Conservation (phyloP, 2,888 invertebrate genomes). For the Dastarcus helophoroides region DNA sequence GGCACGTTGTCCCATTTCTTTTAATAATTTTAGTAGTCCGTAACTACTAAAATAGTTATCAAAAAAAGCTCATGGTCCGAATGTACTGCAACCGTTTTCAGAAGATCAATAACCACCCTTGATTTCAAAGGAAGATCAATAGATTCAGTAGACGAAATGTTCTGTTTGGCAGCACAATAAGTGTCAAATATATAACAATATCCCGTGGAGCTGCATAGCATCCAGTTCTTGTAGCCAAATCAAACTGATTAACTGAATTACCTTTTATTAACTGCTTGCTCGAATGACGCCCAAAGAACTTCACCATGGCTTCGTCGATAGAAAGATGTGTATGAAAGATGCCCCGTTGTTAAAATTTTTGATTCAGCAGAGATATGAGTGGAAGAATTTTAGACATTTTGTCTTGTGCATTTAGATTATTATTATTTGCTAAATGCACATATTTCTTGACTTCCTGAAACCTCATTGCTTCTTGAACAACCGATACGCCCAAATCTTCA, state of each 20-base stretch:
- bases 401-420: constrained; percentile 14
- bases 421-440: constrained; percentile 4
- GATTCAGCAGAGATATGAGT: constrained; percentile 12
- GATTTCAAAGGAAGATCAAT: background rate
- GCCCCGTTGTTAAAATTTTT: constrained; percentile 16
- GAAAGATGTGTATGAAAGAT: constrained; percentile 17
- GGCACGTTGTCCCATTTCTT: constrained; percentile 6
- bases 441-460: background rate
- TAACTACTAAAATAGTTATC: constrained; percentile 11
- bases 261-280: constrained; percentile 14
- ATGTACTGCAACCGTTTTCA: constrained; percentile 3
- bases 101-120: constrained; percentile 2
- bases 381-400: constrained; percentile 14
- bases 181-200: background rate
- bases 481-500: background rate
- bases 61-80: constrained; percentile 5
- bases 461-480: constrained; percentile 3
- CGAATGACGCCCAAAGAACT: constrained; percentile 19
- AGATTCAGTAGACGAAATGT: background rate
- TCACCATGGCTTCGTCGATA: constrained; percentile 21
- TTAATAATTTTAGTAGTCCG: constrained; percentile 5
- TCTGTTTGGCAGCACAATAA: background rate
- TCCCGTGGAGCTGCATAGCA: background rate
- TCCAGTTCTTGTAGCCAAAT: background rate
- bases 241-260: constrained; percentile 1